Percentiles rank a stretch among this genome's conserved stretches.
Evolutionary conservation across 2,113 vertebrate species (phyloP).

Genomic region (Pituophis catenifer): DNA sequence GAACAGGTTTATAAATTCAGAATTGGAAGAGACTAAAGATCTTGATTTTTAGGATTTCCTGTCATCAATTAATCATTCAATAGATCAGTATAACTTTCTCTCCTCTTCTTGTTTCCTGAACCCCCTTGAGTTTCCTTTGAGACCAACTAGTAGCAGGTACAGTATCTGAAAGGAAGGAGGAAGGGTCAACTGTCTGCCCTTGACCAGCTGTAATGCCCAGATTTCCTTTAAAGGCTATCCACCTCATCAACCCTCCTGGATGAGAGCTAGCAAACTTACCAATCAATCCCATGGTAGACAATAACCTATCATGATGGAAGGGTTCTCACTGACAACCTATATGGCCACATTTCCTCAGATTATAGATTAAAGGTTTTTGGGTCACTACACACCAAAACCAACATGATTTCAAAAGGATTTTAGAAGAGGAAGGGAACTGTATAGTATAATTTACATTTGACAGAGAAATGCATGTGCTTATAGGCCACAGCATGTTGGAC

Average conservation of each 20-base stretch:
- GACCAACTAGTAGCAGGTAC: not conserved
- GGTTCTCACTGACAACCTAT: not conserved
- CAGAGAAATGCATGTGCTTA: constrained; percentile 3
- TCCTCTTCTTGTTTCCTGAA: not conserved
- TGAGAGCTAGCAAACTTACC: not conserved
- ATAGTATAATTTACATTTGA: not conserved
- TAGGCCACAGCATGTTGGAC: not conserved
- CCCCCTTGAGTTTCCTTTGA: not conserved
- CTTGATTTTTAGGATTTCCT: not conserved
- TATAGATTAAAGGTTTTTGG: not conserved
- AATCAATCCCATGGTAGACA: not conserved
- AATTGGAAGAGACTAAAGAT: not conserved
- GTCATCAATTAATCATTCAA: not conserved
- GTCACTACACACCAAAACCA: not conserved
- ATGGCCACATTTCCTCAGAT: not conserved
- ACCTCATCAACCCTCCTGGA: not conserved
- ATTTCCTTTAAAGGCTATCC: not conserved
- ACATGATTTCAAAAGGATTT: not conserved
- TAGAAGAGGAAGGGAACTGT: not conserved
- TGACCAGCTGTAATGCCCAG: not conserved
- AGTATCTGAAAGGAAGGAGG: not conserved
- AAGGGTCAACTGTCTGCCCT: not conserved
- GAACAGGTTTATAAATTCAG: not conserved
- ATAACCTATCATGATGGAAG: not conserved
- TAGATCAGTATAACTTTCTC: not conserved